Conservation (phyloP, 2,797 vertebrate genomes). For the Mycteria americana region DNA sequence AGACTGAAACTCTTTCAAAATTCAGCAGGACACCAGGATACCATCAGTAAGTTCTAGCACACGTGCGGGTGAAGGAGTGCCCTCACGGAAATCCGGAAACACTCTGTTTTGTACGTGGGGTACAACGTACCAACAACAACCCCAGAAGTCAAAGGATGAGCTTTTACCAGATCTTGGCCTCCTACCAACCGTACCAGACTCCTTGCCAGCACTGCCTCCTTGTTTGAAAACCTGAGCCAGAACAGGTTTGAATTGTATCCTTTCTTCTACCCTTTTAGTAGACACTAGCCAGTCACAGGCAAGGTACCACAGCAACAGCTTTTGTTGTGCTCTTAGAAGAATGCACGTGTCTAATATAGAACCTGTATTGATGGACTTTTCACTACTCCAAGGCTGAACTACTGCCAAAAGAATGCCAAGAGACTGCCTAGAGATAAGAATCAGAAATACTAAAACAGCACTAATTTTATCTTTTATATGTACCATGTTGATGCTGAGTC, state of each 20-base stretch:
- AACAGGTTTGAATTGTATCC: background rate
- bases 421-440: background rate
- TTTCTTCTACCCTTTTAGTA: background rate
- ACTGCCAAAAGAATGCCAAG: background rate
- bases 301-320: accelerated
- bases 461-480: background rate
- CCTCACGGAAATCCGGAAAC: background rate
- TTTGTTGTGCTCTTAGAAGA: no score
- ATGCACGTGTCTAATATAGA: accelerated
- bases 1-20: background rate
- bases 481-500: background rate
- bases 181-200: background rate
- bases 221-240: background rate
- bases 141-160: background rate
- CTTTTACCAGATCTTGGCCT: background rate
- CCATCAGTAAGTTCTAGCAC: background rate
- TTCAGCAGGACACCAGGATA: background rate
- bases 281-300: background rate
- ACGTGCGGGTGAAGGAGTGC: accelerated
- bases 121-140: background rate
- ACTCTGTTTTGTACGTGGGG: accelerated
- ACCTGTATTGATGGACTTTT: background rate
- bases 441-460: background rate
- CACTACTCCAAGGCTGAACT: background rate
- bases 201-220: background rate